Base-by-base conservation (phyloP, 2,113 vertebrate genomes). In the Columba janthina region DNA sequence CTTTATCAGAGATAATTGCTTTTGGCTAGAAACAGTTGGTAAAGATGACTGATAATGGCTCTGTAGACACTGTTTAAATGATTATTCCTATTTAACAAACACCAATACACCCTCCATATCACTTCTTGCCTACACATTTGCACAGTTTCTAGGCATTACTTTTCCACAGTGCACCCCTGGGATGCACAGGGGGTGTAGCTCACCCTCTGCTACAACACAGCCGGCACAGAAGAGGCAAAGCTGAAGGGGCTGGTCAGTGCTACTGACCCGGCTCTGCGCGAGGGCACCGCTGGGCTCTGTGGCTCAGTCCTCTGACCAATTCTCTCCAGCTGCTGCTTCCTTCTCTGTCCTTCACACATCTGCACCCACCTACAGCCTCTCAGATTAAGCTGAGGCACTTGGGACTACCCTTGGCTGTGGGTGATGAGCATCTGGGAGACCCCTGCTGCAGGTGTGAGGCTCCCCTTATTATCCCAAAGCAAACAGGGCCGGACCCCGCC, bases 161-260 rank as follows among this genome's bases (percentile, higher is more conserved):
- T 56, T 61, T 22, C 44, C 21, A 14, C 8, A 11, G 1, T 0
- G 54, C 19, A 72, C 19, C 40, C 1, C 16, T 5, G 20, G 40
- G 70, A 10, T 31, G 34, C 65, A 22, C 32, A 78, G 53, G 21
- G 14, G 17, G 24, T 21, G 57, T 64, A 50, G 56, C 38, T 78
- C 53, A 24, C 31, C 31, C 40, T 1, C 2, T n/a, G 29, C 12
- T 22, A 7, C 58, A 25, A 2, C 44, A 17, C 56, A 74, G 29
- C 48, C 14, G 18, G 4, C 2, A 2, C 4, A 38, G 79, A 31
- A 56, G 36, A 22, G 29, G 28, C 32, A 24, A 54, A 71, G 65
- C 28, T 40, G 2, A 10, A 10, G 28, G 22, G 6, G 12, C 8
- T 26, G 0, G 1, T 46, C 0, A 1, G 58, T 20, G 57, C 42